Conservation (phyloP, 2,888 invertebrate species). For the Acrobasis suavella region DNA sequence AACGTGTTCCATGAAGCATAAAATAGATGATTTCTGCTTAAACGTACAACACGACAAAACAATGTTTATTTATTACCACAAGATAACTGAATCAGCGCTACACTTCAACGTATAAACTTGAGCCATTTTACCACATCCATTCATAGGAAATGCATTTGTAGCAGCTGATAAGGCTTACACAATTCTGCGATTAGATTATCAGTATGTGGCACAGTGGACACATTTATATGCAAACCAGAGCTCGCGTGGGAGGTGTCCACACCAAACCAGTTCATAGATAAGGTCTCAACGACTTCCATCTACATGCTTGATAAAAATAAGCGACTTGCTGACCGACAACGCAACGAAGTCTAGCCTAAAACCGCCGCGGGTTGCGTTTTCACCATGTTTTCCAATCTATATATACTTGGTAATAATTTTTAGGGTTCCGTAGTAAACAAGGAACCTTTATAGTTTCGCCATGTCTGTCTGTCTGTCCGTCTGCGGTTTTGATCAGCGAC, state of each 20-base stretch:
- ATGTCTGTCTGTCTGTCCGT: too few relatives aligned
- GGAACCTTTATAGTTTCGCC: too few relatives aligned
- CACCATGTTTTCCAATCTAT: too few relatives aligned
- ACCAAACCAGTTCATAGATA: slow-evolving; percentile 15
- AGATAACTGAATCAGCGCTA: background rate
- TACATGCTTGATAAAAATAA: background rate
- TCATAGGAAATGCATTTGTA: slow-evolving; percentile 12
- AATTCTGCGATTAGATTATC: slow-evolving; percentile 11
- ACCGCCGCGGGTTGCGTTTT: too few relatives aligned
- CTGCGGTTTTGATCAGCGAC: too few relatives aligned
- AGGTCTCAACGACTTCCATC: background rate
- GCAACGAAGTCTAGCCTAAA: background rate
- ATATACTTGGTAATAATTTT: too few relatives aligned
- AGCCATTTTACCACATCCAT: background rate
- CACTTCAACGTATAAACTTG: background rate
- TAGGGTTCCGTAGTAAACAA: too few relatives aligned
- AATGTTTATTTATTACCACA: background rate
- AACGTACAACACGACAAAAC: background rate
- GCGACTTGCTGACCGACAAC: background rate
- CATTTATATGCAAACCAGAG: slow-evolving; percentile 15
- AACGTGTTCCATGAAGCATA: too few relatives aligned
- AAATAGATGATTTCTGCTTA: background rate
- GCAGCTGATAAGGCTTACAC: slow-evolving; percentile 9
- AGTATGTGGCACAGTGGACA: slow-evolving; percentile 9
- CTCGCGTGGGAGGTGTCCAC: slow-evolving; percentile 8